Conservation (phyloP, 1,140 invertebrate genomes). For the Drosophila dunni region DNA sequence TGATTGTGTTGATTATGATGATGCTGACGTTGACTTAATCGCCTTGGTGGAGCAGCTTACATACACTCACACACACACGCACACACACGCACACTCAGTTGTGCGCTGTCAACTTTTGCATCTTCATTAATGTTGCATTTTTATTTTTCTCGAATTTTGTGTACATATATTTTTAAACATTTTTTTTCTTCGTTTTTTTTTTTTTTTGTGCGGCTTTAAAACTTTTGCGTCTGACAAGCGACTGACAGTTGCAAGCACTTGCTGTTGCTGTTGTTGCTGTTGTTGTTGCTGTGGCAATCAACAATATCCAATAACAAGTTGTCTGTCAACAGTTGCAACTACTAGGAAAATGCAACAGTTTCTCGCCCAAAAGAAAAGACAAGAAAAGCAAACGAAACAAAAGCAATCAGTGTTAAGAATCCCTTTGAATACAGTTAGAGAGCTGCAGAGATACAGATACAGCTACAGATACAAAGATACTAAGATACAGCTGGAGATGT, state of each 20-base stretch:
- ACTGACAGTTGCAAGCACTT: constrained; percentile 40
- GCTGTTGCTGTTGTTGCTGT: constrained; percentile 22
- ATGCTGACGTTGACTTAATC: constrained; percentile 61
- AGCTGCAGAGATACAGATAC: constrained; percentile 5
- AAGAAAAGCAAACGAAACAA: not conserved
- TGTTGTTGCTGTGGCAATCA: constrained; percentile 41
- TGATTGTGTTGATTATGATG: constrained; percentile 25
- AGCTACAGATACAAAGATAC: constrained; percentile 14
- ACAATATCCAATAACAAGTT: constrained; percentile 55
- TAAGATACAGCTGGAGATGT: constrained; percentile 20
- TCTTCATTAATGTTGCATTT: constrained; percentile 73
- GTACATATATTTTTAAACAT: constrained; percentile 6
- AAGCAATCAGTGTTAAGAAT: constrained; percentile 8
- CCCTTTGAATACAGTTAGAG: not conserved
- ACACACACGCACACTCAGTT: constrained; percentile 39
- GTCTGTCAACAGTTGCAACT: constrained; percentile 37
- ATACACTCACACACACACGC: constrained; percentile 20
- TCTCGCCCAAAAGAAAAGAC: not conserved
- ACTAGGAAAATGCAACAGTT: constrained; percentile 42
- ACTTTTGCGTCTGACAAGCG: constrained; percentile 36
- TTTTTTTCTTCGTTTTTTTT: constrained; percentile 3
- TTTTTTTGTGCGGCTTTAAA: constrained; percentile 35
- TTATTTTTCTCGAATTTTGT: constrained; percentile 47
- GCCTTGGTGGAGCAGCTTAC: constrained; percentile 50
- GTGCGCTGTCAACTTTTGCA: constrained; percentile 76